Evolutionary conservation across 2,797 vertebrate genomes (phyloP), one percentile per base, ranked within the genome.

Genomic region (Fistularia commersonii): DNA sequence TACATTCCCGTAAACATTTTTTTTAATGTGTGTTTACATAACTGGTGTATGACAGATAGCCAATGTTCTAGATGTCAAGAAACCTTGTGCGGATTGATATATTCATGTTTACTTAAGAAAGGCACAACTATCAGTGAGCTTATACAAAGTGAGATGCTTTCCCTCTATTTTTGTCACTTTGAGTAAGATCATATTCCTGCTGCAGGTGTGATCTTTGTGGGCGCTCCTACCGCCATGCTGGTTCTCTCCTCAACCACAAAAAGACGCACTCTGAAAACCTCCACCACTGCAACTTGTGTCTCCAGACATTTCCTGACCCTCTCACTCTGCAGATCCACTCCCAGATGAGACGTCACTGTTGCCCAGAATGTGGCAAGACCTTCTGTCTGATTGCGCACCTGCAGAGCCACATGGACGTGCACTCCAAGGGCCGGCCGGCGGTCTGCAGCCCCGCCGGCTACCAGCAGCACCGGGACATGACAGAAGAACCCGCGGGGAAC

Each of bases 241-340:
- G 94, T 59, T 95, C 94, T 41, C 92, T 96, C 51, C 92, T 95
- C 57, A 96, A 96, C 79, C 95, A 97, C 75, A 94, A 93, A 56
- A 95, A 94, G 80, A 95, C 90, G 5, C 94, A 96, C 79, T 91
- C 93, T 8, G 91, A 92, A 0, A 93, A 88, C 66, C 87, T 94
- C 35, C 93, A 96, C 41, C 90, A 93, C 63, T 97, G 94, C 54
- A 72, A 87, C 50, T 79, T 93, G 64, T 97, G 95, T 67, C 92
- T 93, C 56, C 94, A 95, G 84, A 93, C 92, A 0, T 96, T 97
- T 66, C 91, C 90, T 2, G 92, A 95, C 64, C 87, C 93, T 23
- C 79, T 92, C 84, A 88, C 92, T 7, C 88, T 97, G 11, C 92
- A 96, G 79, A 91, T 91, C 42, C 95, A 97, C 54, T 91, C 91